Base-by-base conservation (phyloP, 1,140 invertebrate species). In the Meloidogyne floridensis region DNA sequence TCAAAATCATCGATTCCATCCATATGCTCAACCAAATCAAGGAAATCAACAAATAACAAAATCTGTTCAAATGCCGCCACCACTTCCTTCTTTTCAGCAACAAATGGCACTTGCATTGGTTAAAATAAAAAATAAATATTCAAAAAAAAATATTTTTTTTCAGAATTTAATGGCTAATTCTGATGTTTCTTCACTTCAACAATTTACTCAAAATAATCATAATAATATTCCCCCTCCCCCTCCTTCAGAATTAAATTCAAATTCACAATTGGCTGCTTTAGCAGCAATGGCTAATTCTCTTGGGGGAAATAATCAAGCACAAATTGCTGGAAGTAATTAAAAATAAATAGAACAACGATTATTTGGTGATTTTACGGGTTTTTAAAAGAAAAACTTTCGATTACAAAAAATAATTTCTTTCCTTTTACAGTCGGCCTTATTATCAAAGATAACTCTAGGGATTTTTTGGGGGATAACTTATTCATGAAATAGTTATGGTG, bases 201-300 rank as follows among this genome's bases (percentile, higher is more conserved):
- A 76, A 42, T 54, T 56, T 56, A 9, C 43, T 43, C 56, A 9
- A 7, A 69, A 32, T 42, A 20, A 53, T 43, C 56, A 9, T 2
- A 69, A 32, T 42, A 20, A 53, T 69, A 9, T n/a, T 42, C 65
- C 75, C 20, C 75, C 75, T 18, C 75, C 75, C 1, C 32, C 77
- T 15, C 47, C 77, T 10, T 32, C 77, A 9, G 59, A 32, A 32
- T 53, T 71, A 18, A 69, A 79, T 15, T n/a, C 69, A 8, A 13
- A 20, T 18, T 79, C 77, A 20, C 77, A 79, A 72, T 53, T 79
- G 51, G 77, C 77, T 54, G 77, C 77, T n/a, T 72, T 79, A 51
- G 59, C 77, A 32, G 65, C 77, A 13, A 79, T 79, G 77, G 77
- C 77, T 10, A 79, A 79, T 71, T 79, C 77, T 5, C 53, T 79